Evolutionary conservation across 2,888 invertebrate species (phyloP).

Genomic region (Idaea dimidiata): DNA sequence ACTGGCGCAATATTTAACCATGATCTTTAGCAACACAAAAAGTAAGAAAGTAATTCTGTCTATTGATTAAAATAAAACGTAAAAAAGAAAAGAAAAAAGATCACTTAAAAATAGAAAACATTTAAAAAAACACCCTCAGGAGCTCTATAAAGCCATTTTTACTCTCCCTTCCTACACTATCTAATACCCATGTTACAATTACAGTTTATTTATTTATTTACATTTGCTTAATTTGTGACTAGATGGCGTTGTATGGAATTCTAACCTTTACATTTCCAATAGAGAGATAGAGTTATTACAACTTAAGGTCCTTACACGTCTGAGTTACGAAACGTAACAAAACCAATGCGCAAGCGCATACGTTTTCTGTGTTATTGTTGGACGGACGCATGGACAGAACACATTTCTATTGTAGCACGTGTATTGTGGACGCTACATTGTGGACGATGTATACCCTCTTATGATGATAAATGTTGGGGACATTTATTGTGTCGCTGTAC

Average conservation of each 20-base stretch:
- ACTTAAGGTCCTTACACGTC: background rate
- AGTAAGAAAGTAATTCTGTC: too few species aligned
- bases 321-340: background rate
- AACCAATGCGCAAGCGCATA: background rate
- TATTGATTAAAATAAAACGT: too few species aligned
- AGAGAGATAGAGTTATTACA: background rate
- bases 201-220: too few species aligned
- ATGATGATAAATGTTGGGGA: conserved; percentile 74
- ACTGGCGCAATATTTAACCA: too few species aligned
- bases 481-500: conserved; percentile 43
- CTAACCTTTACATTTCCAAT: background rate
- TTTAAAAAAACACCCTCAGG: too few species aligned
- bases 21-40: too few species aligned
- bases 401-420: conserved; percentile 23
- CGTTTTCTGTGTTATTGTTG: background rate
- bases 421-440: conserved; percentile 37
- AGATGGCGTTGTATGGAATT: background rate
- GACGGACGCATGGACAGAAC: conserved; percentile 9
- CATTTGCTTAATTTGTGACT: too few species aligned
- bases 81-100: too few species aligned
- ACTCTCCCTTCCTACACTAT: too few species aligned
- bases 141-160: too few species aligned
- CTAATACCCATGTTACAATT: too few species aligned
- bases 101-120: too few species aligned
- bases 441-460: conserved; percentile 54